A percentile compares a stretch with the other conserved stretches of the same genome.
phyloP scores from a whole-genome alignment of 2,888 invertebrate genomes.

The Eurytoma adleriae region DNA sequence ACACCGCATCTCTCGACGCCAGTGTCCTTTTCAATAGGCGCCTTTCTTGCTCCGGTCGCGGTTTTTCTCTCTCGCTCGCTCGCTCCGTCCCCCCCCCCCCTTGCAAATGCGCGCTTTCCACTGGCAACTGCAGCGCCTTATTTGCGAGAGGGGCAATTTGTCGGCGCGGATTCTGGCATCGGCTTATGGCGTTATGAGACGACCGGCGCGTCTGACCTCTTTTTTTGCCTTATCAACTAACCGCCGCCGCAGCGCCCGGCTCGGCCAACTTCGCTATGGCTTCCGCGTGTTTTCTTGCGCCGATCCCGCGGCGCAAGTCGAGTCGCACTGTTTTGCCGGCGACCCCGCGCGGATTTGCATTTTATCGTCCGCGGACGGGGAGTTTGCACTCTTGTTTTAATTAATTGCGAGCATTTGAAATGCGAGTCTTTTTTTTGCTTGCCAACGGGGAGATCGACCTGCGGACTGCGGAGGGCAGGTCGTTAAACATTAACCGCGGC shows the following conservation, averaged over 20 bases:
- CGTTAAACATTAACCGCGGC: background rate
- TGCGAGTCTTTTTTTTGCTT: background rate
- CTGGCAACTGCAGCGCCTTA: too few relatives aligned
- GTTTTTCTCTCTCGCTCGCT: constrained; percentile 14
- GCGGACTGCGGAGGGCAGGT: background rate
- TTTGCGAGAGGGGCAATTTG: constrained; percentile 31
- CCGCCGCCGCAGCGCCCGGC: background rate
- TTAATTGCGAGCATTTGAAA: background rate
- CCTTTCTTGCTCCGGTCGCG: background rate
- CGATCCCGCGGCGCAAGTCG: too few relatives aligned
- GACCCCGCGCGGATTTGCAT: background rate
- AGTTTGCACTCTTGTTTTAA: background rate
- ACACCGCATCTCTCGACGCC: background rate
- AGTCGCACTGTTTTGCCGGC: background rate
- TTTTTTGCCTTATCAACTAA: constrained; percentile 12
- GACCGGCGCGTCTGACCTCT: background rate
- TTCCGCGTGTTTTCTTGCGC: constrained; percentile 1
- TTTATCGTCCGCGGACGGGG: constrained; percentile 6
- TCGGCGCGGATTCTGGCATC: constrained; percentile 19
- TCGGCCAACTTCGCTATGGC: background rate
- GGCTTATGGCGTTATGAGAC: constrained; percentile 20
- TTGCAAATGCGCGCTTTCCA: background rate
- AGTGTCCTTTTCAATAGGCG: constrained; percentile 24
- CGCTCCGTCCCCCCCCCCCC: background rate
- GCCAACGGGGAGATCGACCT: too few relatives aligned